These are phyloP conservation scores for Paragorgia papillata DNA, from an alignment of 92 coral and sea anemone genomes.

Conservation along the genomic window DNA sequence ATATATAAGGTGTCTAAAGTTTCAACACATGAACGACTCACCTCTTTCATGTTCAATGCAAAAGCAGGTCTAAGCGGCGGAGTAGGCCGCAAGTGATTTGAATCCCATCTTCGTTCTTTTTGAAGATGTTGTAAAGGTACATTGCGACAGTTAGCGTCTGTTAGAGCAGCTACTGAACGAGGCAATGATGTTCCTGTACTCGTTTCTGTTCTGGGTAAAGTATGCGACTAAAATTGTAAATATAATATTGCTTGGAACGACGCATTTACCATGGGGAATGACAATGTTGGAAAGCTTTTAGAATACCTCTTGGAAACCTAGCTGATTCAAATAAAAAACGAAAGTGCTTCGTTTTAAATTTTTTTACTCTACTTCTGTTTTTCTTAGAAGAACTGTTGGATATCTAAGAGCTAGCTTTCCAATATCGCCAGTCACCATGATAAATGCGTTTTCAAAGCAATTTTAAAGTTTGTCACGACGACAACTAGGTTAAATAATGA, in stretches of 20 bases:
- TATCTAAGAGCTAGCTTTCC: too few species aligned
- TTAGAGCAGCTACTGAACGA: conserved; percentile 77
- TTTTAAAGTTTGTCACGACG: too few species aligned
- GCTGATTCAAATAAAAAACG: too few species aligned
- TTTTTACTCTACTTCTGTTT: background rate
- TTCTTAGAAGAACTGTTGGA: too few species aligned
- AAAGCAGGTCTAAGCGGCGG: conserved; percentile 96
- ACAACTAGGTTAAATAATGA: too few species aligned
- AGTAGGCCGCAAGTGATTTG: conserved; percentile 89
- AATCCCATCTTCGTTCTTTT: conserved; percentile 83
- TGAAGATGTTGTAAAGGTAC: conserved; percentile 79
- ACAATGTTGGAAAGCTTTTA: too few species aligned
- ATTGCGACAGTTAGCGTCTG: conserved; percentile 77
- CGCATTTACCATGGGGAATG: background rate
- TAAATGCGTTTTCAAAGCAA: too few species aligned
- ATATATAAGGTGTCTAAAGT: too few species aligned
- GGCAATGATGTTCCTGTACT: conserved; percentile 67
- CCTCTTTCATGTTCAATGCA: conserved; percentile 97
- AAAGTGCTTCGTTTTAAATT: too few species aligned
- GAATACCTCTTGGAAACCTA: too few species aligned
- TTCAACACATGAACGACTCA: too few species aligned
- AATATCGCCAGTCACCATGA: too few species aligned
- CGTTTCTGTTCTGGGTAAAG: conserved; percentile 55
- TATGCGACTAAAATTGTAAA: conserved; percentile 15
- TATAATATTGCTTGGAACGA: background rate